These are phyloP conservation scores for Hippolais icterina DNA, from an alignment of 2,113 vertebrate species.

Conservation along the genomic window DNA sequence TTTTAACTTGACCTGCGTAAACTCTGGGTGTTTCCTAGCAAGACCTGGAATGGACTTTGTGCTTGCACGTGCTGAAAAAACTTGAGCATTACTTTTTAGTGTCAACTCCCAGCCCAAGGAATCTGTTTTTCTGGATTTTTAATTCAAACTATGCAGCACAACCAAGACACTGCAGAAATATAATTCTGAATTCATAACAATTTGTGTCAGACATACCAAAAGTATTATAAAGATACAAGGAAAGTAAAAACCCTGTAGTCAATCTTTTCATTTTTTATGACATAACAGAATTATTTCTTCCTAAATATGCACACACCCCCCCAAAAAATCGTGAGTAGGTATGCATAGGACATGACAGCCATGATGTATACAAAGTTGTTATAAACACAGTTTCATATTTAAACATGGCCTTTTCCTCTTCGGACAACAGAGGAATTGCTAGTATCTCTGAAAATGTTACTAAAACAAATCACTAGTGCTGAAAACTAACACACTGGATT, in stretches of 20 bases:
- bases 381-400: background rate
- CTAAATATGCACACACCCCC: background rate
- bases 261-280: background rate
- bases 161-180: background rate
- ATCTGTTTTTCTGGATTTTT: background rate
- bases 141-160: background rate
- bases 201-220: background rate
- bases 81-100: background rate
- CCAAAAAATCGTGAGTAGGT: background rate
- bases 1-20: background rate
- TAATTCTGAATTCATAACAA: background rate
- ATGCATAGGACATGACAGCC: background rate
- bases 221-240: background rate
- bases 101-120: background rate
- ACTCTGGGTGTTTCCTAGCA: background rate
- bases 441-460: background rate
- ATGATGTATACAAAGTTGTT: background rate
- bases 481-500: background rate
- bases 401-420: background rate
- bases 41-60: background rate
- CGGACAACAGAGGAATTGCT: background rate
- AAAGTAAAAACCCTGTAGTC: background rate
- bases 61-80: background rate
- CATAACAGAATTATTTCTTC: background rate
- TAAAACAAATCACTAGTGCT: background rate